Base-by-base conservation (phyloP, 2,113 vertebrate genomes). In the Gallinago jamesoni region DNA sequence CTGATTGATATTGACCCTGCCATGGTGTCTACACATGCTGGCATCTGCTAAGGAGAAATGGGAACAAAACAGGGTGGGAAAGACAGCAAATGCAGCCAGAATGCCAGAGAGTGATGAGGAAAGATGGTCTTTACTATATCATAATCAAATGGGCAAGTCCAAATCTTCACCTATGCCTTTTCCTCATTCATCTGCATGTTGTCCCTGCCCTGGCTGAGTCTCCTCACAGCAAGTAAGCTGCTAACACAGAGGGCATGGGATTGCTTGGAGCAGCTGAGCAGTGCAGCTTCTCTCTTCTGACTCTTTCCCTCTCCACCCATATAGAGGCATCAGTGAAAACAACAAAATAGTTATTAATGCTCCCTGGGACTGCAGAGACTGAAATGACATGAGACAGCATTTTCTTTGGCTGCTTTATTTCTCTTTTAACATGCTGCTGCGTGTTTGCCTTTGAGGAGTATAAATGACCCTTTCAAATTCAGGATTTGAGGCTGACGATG, bases 391-490 rank as follows among this genome's bases (percentile, higher is more conserved):
- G 62, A 96, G 41, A 64, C 24, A 86, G 66, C 75, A 67, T 80
- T 89, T 92, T 87, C 67, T 80, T 90, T 4, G 1, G 21, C n/a
- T 79, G 37, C 39, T 69, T 84, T 84, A 92, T 77, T 45, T 79
- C 78, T 52, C 69, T 89, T 93, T 52, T 45, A 93, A 33, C 35
- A 24, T 0, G 0, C 31, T 59, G 43, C 24, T 47, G 28, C 0
- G 0, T 31, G 45, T 45, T 73, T 87, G 68, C 57, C 59, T 92
- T 83, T 89, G 76, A 91, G 88, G 12, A 59, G 14, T 63, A 45
- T 56, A 90, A 96, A 89, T 82, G 81, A 85, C 35, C 41, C 87
- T 84, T 95, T 95, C 60, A 93, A 94, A 84, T 70, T 92, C 73
- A 80, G 88, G 85, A 95, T 89, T 95, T 89, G 73, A 90, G 45